Base-by-base conservation (phyloP, 2,113 vertebrate genomes). In the Neodontobutis hainanensis region DNA sequence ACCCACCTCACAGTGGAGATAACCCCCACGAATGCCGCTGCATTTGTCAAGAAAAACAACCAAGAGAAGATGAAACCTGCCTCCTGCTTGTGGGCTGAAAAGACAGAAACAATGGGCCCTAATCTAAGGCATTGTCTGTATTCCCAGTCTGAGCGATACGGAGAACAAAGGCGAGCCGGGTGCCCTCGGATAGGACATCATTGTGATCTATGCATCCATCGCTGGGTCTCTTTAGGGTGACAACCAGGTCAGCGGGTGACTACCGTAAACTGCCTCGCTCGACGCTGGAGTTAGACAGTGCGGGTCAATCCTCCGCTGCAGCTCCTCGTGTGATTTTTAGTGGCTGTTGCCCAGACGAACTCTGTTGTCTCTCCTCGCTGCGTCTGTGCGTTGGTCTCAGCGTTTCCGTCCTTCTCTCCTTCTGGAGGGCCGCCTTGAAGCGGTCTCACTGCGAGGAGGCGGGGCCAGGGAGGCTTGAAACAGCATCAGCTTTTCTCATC, bases 401-500 rank as follows among this genome's bases (percentile, higher is more conserved):
- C 56, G 44, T 58, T 57, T 12, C 40, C 58, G 53, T n/a, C 36
- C 47, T 53, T 8, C 63, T 19, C 19, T 5, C 16, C 16, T 16
- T 9, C 3, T 34, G 6, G 60, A 48, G 77, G 88, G 85, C 0
- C 52, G 84, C 88, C 91, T 90, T 90, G 89, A 92, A 93, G 92
- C 92, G 67, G 85, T 12, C 57, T 8, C 50, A 5, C 19, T 1
- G 63, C 49, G 42, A 51, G 63, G 56, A 47, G 84, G 75, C 57
- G 80, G 79, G 67, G 56, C 56, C 3, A 58, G 51, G 12, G 47
- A 1, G 75, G 40, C 83, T 93, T 89, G 91, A 93, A 92, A 93
- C 92, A 65, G 87, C 11, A 51, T 66, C 35, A 3, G 62, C 72
- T 76, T 86, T 83, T 84, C 78, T 71, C 72, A 91, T 87, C 86